Conservation (phyloP, 2,888 invertebrate genomes). For the Leptothorax acervorum region DNA sequence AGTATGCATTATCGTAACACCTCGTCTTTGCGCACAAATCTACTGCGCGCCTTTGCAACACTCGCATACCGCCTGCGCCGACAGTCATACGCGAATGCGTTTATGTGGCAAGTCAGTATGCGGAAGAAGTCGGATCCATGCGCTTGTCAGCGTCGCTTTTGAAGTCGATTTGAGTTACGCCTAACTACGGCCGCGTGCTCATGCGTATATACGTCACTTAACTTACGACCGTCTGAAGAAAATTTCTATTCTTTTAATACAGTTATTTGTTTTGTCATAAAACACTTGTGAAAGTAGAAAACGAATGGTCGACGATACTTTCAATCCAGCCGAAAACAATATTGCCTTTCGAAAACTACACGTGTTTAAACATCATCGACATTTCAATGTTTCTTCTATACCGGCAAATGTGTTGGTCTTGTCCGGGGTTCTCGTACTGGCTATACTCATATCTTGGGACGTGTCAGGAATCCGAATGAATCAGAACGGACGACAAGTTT, state of each 20-base stretch:
- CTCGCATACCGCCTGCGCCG: constrained; percentile 50
- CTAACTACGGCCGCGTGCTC: constrained; percentile 54
- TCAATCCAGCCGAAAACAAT: constrained; percentile 1
- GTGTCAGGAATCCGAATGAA: constrained; percentile 54
- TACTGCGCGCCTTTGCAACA: constrained; percentile 13
- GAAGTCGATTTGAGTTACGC: constrained; percentile 59
- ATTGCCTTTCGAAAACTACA: constrained; percentile 11
- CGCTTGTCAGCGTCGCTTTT: constrained; percentile 60
- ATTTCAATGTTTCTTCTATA: constrained; percentile 54
- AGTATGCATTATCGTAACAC: constrained; percentile 45
- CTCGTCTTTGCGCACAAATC: constrained; percentile 35
- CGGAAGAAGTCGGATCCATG: constrained; percentile 66
- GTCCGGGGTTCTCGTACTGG: background rate
- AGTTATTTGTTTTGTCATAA: background rate
- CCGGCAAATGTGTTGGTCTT: constrained; percentile 11
- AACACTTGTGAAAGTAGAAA: background rate
- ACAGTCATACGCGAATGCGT: constrained; percentile 52
- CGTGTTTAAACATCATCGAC: background rate
- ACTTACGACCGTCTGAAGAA: background rate
- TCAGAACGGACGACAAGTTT: constrained; percentile 29
- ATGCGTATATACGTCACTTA: background rate
- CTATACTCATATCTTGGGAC: constrained; percentile 48
- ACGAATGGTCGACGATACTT: background rate
- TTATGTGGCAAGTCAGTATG: constrained; percentile 45
- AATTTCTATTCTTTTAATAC: constrained; percentile 28